Evolutionary conservation across 2,888 invertebrate species (phyloP), one percentile per base, ranked within the genome.

Genomic region (Himalopsyche japonica): DNA sequence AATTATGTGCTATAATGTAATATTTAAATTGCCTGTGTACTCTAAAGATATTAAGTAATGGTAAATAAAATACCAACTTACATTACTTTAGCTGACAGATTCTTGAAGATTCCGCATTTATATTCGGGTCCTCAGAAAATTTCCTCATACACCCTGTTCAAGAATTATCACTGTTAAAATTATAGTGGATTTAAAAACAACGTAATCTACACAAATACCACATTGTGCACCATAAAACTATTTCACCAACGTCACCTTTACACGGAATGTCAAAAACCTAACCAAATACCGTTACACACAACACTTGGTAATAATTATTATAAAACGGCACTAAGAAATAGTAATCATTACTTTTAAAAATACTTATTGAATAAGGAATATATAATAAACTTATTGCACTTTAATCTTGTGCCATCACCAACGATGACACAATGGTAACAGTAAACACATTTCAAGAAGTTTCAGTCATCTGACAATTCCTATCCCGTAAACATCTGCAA

Each of bases 211-310:
- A 48, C 64, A 43, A 81, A 81, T 70, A 81, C 64, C 80, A 81
- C 70, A 70, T 81, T 81, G 43, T 81, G 43, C 80, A 81, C 80
- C 10, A 64, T 37, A 64, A 43, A 70, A 64, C 37, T 43, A 81
- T 77, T 43, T 64, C 64, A 82, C 78, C 82, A 57, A 82, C 79
- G 79, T 82, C 79, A 82, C 82, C 79, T 82, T 82, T 82, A 34
- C 34, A 57, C 43, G 57, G 82, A 82, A 82, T 82, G 82, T 82
- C 82, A 82, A 82, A 82, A 78, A 81, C 32, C 43, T 70, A 81
- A 70, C 70, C 70, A 37, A 78, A 78, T 82, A 82, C 82, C 82
- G 82, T 82, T 82, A 82, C 43, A 27, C 78, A 82, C 79, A 82
- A 81, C 76, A 76, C 76, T 81, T 76, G 81, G 48, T 48, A 47